Conservation (phyloP, 2,113 vertebrate genomes). For the Elachura formosa region DNA sequence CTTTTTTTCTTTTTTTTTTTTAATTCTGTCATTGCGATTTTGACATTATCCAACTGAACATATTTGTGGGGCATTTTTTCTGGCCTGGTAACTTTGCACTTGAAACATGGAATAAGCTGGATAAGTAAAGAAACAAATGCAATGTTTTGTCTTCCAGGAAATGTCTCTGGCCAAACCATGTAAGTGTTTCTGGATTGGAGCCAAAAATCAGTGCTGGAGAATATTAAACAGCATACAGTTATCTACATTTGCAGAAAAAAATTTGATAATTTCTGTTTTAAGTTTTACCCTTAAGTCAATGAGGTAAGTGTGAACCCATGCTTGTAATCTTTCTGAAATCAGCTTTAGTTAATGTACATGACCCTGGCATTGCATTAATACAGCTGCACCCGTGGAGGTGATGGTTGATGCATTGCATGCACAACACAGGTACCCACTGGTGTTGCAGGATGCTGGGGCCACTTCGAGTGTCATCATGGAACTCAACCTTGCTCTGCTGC, state of each 20-base stretch:
- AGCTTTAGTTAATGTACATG: neutral
- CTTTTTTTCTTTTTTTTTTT: neutral
- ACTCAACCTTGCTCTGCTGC: neutral
- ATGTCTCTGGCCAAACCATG: neutral
- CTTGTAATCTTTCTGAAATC: neutral
- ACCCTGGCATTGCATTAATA: neutral
- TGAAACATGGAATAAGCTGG: neutral
- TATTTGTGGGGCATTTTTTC: neutral
- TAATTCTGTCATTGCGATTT: neutral
- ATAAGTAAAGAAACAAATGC: neutral
- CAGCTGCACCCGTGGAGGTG: neutral
- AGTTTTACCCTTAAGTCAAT: neutral
- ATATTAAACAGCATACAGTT: neutral
- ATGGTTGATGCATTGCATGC: neutral
- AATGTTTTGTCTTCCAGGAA: neutral
- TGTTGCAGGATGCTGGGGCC: neutral
- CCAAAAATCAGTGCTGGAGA: neutral
- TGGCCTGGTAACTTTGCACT: neutral
- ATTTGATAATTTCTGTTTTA: too few species aligned
- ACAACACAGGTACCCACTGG: rapidly evolving
- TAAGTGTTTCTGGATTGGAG: neutral
- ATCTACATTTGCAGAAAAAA: neutral
- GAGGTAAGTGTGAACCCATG: neutral
- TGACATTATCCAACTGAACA: neutral
- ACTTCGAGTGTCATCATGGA: rapidly evolving